Conservation (phyloP, 2,113 vertebrate genomes). For the Quiscalus mexicanus region DNA sequence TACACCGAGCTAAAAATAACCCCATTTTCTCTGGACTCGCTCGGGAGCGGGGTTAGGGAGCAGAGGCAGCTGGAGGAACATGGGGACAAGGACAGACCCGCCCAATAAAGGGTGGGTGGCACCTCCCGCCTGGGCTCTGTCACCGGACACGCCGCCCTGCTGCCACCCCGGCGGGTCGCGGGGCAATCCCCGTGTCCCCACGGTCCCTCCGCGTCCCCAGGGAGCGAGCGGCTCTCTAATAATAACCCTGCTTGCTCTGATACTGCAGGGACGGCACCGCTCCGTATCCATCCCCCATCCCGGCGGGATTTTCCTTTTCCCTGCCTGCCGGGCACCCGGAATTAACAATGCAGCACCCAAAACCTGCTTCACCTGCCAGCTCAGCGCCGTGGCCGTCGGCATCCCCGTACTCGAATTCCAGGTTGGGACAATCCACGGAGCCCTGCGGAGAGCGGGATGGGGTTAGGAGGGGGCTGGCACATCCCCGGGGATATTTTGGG, state of each 20-base stretch:
- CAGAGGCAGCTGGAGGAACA: background rate
- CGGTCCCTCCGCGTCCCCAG: background rate
- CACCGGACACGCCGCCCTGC: background rate
- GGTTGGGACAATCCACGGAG: constrained; percentile 90
- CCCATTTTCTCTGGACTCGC: background rate
- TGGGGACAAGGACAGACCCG: background rate
- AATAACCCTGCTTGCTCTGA: background rate
- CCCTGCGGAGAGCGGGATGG: constrained; percentile 73
- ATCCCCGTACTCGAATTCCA: constrained; percentile 95
- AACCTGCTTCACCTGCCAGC: constrained; percentile 81
- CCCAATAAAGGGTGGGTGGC: background rate
- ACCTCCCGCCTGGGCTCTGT: background rate
- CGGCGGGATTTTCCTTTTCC: background rate
- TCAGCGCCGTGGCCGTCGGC: constrained; percentile 83
- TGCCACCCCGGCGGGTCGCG: background rate
- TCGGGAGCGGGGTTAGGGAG: fast-evolving
- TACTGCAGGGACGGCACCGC: background rate
- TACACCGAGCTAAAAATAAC: background rate
- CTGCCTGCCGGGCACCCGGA: background rate
- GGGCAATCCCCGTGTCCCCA: background rate
- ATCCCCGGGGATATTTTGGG: background rate
- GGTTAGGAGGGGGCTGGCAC: background rate
- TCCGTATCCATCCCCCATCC: background rate
- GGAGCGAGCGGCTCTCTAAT: background rate
- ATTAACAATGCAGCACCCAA: fast-evolving